Base-by-base conservation (phyloP, 2,888 invertebrate genomes). In the Phoenoteleia sp. region DNA sequence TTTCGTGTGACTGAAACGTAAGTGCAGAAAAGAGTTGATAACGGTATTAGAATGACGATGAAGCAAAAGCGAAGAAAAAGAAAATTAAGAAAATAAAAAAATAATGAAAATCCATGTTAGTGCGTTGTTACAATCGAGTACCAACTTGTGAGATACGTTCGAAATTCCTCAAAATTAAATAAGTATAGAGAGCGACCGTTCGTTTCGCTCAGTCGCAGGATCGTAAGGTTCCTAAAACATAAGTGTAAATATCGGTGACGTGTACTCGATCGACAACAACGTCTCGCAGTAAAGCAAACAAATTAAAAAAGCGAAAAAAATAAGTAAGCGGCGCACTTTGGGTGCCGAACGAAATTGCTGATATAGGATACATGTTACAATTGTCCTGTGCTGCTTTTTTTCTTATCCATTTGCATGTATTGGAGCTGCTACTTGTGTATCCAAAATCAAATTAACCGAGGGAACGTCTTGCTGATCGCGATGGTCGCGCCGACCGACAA, bases 221-320 rank as follows among this genome's bases (percentile, higher is more conserved):
- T 81, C 84, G 69, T 75, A 80, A 76, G 80, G 84, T 84, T 84
- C 84, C 84, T 84, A 84, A 84, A 84, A 60, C 64, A 25, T 84
- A 84, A 81, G 81, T 85, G 84, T 85, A 85, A 77, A 81, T 85
- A 85, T 80, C 77, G 74, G 81, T 54, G 60, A 76, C 60, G 81
- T 71, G 52, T 81, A 76, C 81, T 81, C 71, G 84, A 72, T 80
- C 75, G 69, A 29, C 33, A 52, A 79, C 75, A 79, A 74, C 74
- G 83, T 74, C 58, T 25, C 67, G 81, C 69, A 67, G 58, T 66
- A 60, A 76, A 58, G 82, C 60, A 72, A 33, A 66, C 15, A 54
- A 25, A 29, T 52, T 71, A 54, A 66, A 58, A 15, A 45, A 56
- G 54, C 25, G 6, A 42, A 52, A 42, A 64, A 60, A 27, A 19